Base-by-base conservation (phyloP, 2,113 vertebrate species). In the Felis chaus region DNA sequence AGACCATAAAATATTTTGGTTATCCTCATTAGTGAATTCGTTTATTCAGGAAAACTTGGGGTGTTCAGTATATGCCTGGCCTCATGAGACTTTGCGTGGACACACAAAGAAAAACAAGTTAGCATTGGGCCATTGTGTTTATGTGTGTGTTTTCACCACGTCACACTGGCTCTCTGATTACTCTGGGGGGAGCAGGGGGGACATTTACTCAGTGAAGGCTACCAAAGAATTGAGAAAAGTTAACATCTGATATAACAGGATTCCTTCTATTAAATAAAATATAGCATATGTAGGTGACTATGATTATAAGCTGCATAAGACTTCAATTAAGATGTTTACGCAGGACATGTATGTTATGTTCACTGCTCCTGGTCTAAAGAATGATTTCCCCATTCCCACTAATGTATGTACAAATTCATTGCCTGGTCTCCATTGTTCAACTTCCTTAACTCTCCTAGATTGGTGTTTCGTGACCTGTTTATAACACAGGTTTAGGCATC, bases 1-100 rank as follows among this genome's bases (percentile, higher is more conserved):
- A 79, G 74, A 55, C 15, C n/a, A 53, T 66, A 66, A 86, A 95
- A 66, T 82, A 91, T 96, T 94, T 83, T 41, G 0, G 41, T 55
- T 39, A n/a, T 41, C 18, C 68, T 76, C n/a, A 78, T 61, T 57
- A 50, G 57, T 55, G 82, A 12, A 55, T 79, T 81, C 76, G 15
- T 63, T 85, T 65, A 63, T 33, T 84, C n/a, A 84, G 25, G 50
- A 81, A 84, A 83, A 33, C 29, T 83, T 65, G 5, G 8, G 10
- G 14, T 66, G 11, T 69, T 3, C 21, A 29, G 4, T 61, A 36
- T 73, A 55, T 19, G 16, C 3, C 3, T 81, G 55, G 2, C 7
- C 63, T 84, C 8, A 50, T 48, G 65, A 19, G 12, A 65, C 18
- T 88, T n/a, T 57, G 18, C 48, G 61, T 18, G 4, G 91, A 53